Evolutionary conservation across 2,797 vertebrate genomes (phyloP).

Genomic region (Sebastiscus tertius): DNA sequence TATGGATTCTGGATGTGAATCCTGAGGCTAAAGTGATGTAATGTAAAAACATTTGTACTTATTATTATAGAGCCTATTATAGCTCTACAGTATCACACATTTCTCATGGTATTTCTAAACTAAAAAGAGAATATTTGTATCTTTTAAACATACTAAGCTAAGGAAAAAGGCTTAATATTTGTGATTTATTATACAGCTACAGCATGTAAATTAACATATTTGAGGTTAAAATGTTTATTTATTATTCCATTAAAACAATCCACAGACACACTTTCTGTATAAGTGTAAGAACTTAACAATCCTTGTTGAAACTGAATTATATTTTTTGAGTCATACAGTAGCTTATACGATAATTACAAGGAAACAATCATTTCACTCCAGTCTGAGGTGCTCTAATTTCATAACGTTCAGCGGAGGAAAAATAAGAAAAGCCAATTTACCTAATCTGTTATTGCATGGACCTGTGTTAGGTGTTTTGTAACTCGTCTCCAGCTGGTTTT

Average conservation of each 20-base stretch:
- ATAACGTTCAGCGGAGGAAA: slow-evolving; percentile 58
- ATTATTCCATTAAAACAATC: slow-evolving; percentile 17
- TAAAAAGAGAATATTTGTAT: not conserved
- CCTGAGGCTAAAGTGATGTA: not conserved
- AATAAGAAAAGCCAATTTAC: slow-evolving; percentile 74
- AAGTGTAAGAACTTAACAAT: slow-evolving; percentile 22
- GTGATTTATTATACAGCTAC: not conserved
- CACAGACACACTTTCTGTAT: not conserved
- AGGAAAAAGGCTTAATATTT: slow-evolving; percentile 6
- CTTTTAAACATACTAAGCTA: not conserved
- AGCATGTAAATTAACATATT: slow-evolving; percentile 1
- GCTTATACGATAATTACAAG: slow-evolving; percentile 61
- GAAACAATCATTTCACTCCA: slow-evolving; percentile 65
- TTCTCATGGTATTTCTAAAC: not conserved
- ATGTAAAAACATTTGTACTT: not conserved
- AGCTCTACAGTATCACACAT: not conserved
- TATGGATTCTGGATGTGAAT: not conserved
- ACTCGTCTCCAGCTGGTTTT: slow-evolving; percentile 56
- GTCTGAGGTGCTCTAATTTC: slow-evolving; percentile 65
- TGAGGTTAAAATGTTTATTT: not conserved
- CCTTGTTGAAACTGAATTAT: slow-evolving; percentile 48
- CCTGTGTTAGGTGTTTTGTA: slow-evolving; percentile 52
- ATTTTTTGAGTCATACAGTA: slow-evolving; percentile 50
- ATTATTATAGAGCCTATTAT: slow-evolving; percentile 1
- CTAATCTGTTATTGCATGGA: slow-evolving; percentile 62